These are phyloP conservation scores for Drosophila leonis DNA, from an alignment of 2,888 invertebrate genomes.

Conservation along the genomic window DNA sequence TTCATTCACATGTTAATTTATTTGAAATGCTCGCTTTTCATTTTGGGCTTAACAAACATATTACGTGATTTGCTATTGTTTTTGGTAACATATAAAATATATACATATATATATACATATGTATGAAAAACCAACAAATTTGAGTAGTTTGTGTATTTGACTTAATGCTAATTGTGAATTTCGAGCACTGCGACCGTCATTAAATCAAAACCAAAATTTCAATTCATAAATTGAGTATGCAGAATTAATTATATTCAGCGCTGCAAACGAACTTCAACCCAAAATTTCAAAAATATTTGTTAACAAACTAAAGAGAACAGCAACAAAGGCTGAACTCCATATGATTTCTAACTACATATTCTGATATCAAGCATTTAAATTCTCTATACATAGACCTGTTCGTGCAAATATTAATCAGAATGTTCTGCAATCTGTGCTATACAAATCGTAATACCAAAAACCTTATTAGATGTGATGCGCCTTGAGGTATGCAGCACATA, in stretches of 20 bases:
- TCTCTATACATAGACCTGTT: not conserved
- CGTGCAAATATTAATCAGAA: not conserved
- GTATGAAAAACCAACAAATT: not conserved
- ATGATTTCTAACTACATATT: not conserved
- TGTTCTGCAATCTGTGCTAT: not conserved
- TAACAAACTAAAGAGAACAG: not conserved
- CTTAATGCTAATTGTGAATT: constrained; percentile 20
- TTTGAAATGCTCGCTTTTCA: constrained; percentile 38
- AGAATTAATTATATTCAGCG: not conserved
- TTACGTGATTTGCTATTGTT: not conserved
- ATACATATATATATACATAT: not conserved
- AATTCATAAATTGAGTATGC: not conserved
- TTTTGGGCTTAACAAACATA: constrained; percentile 20
- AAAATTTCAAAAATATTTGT: not conserved
- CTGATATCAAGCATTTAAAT: not conserved
- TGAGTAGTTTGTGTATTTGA: constrained; percentile 12
- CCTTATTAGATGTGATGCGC: not conserved
- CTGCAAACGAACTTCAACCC: too few relatives aligned
- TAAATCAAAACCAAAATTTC: not conserved
- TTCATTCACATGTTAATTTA: constrained; percentile 64
- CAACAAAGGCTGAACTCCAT: not conserved
- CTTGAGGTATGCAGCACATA: constrained; percentile 36
- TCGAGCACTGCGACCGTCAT: not conserved
- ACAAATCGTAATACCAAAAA: constrained; percentile 1
- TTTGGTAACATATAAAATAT: not conserved